Base-by-base conservation (phyloP, 2,888 invertebrate genomes). In the Leptinotarsa peninsularis region DNA sequence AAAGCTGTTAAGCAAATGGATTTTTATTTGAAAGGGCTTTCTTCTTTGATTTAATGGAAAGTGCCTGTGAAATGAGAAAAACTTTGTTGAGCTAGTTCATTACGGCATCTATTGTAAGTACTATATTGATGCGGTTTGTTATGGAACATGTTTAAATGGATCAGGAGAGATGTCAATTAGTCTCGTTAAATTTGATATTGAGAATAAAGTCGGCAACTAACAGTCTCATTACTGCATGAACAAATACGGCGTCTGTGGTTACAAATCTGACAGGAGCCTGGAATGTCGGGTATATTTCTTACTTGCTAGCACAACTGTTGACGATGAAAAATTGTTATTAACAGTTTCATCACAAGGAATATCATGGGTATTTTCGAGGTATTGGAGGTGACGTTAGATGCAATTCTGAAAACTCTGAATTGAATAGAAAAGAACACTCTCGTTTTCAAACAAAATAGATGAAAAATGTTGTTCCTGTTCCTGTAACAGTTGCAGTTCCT, bases 1-100 rank as follows among this genome's bases (percentile, higher is more conserved):
- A 14, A 63, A 63, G 63, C 63, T 63, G 63, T 63, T 63, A 63
- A 43, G 43, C 63, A 63, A 63, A 63, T 63, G 63, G 63, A 63
- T 43, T 63, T 63, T 63, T 43, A 43, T 63, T 63, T 4, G 43
- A 60, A 63, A 43, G 43, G 43, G 43, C 63, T 63, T 63, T 13
- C 43, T 63, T 43, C 63, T 63, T 63, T 43, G 63, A 63, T 63
- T 63, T 33, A 17, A 63, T 43, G 43, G 43, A 63, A 63, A 63
- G 33, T 63, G 63, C 33, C 63, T 33, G 63, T 43, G 43, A 63
- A 63, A 33, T 63, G 63, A 18, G 13, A 63, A 63, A n/a, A 43
- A n/a, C n/a, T 13, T 4, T n/a, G 43, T 43, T 63, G 63, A 33
- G 18, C n/a, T 43, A 10, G 63, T n/a, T 43, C 7, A 63, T 63